Evolutionary conservation across 2,797 vertebrate genomes (phyloP).

Genomic region (Premnoplex brunnescens): DNA sequence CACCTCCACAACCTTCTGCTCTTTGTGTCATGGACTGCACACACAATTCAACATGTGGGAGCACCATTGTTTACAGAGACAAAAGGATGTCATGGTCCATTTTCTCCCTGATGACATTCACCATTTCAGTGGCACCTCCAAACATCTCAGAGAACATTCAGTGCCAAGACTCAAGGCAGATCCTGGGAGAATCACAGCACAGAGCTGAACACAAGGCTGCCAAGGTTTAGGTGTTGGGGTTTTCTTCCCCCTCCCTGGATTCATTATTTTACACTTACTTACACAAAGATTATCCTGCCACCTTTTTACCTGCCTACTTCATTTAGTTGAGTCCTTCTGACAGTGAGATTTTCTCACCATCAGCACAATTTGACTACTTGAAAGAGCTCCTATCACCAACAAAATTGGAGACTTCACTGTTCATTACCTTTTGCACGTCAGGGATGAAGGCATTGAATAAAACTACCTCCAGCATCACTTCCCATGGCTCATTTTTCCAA

Average conservation of each 20-base stretch:
- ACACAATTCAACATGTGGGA: no score
- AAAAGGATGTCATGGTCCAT: neutral
- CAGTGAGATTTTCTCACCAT: neutral
- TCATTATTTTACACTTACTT: neutral
- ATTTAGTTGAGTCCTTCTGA: neutral
- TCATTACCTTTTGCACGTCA: slow-evolving; percentile 34
- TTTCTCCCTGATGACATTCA: neutral
- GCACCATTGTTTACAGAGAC: neutral
- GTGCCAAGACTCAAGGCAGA: neutral
- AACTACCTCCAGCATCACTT: neutral
- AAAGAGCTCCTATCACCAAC: neutral
- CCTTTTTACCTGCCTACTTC: neutral
- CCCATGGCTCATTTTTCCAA: neutral
- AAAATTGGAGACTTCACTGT: neutral
- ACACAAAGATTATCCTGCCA: neutral
- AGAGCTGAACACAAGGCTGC: neutral
- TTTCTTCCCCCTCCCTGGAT: fast-evolving
- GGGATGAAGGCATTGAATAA: neutral
- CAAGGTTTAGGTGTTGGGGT: neutral
- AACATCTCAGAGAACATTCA: neutral
- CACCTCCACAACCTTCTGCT: neutral
- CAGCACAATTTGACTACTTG: slow-evolving; percentile 24
- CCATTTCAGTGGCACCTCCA: neutral
- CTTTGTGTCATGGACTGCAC: neutral
- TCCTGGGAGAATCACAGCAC: neutral